Evolutionary conservation across 2,888 invertebrate genomes (phyloP), one percentile per base, ranked within the genome.

Genomic region (Drosophila paramelanica): DNA sequence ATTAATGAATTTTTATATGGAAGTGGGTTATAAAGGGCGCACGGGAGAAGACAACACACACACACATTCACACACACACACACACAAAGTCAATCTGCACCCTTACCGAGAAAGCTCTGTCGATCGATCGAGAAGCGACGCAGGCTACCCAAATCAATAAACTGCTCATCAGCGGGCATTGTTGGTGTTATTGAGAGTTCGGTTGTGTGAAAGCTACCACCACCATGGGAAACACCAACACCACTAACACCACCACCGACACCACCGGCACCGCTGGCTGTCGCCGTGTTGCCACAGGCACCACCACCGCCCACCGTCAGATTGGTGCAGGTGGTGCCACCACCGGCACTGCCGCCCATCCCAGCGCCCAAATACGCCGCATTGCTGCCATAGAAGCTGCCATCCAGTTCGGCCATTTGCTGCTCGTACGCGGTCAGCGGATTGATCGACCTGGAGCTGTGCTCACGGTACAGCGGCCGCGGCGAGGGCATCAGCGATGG

Each of bases 121-220:
- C 92, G 91, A 90, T 92, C 92, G 80, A 92, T 92, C 53, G 91
- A 92, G 77, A 92, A 92, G 80, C 91, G 91, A 60, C 91, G 89
- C 67, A 92, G 75, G 76, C 92, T 92, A 77, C 92, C 91, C 89
- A 92, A 87, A 85, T 92, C 91, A 77, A 92, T 91, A 38, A 84
- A 91, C 71, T 91, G 92, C 71, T 92, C 91, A 81, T 92, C 92
- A 71, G 89, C 88, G 70, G 87, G 74, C 75, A 91, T 84, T 61
- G 91, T 90, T 64, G 92, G 92, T 77, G 91, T 91, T 46, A 92
- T 91, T 64, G 92, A 92, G 41, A 92, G 80, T 85, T 92, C 91
- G 45, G 91, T 92, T 56, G 91, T 92, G 58, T 91, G 91, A 75
- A 91, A 91, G 49, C 81, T 86, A 51, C 82, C 76, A 47, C 66